phyloP scores from a whole-genome alignment of 2,888 invertebrate genomes.

The Cremastinae sp. region DNA sequence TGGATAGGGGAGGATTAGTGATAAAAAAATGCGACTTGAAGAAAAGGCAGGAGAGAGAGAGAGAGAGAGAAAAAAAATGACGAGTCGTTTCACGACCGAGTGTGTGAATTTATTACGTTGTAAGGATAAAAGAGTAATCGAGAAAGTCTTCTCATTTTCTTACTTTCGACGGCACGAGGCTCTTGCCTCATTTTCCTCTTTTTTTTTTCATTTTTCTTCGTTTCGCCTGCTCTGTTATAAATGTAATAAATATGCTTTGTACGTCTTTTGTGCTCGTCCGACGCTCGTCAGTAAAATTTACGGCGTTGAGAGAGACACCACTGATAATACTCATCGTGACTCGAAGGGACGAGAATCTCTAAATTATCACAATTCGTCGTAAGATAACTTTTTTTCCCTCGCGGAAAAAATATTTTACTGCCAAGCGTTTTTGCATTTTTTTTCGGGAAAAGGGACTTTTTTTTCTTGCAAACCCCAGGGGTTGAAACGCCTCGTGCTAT shows the following conservation, averaged over 20 bases:
- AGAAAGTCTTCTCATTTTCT: constrained; percentile 23
- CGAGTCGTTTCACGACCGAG: constrained; percentile 34
- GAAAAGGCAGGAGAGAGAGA: constrained; percentile 19
- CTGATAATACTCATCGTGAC: constrained; percentile 18
- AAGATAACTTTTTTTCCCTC: no score
- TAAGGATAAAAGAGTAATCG: constrained; percentile 48
- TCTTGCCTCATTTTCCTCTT: no score
- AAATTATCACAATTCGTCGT: no score
- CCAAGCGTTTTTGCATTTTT: no score
- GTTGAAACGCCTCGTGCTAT: constrained; percentile 51
- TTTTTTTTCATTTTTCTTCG: no score
- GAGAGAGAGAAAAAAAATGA: constrained; percentile 26
- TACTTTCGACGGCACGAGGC: constrained; percentile 32
- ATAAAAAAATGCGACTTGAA: constrained; percentile 1
- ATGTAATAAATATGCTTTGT: no score
- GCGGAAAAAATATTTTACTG: no score
- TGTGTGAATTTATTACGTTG: constrained; percentile 58
- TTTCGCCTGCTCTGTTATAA: no score
- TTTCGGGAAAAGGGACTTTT: no score
- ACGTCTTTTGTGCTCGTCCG: neutral
- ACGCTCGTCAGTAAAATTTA: neutral
- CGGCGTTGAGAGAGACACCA: constrained; percentile 3
- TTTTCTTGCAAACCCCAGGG: no score
- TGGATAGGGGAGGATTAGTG: neutral
- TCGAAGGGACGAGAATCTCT: constrained; percentile 1